Evolutionary conservation across 2,797 vertebrate species (phyloP).

Genomic region (Oreortyx pictus): DNA sequence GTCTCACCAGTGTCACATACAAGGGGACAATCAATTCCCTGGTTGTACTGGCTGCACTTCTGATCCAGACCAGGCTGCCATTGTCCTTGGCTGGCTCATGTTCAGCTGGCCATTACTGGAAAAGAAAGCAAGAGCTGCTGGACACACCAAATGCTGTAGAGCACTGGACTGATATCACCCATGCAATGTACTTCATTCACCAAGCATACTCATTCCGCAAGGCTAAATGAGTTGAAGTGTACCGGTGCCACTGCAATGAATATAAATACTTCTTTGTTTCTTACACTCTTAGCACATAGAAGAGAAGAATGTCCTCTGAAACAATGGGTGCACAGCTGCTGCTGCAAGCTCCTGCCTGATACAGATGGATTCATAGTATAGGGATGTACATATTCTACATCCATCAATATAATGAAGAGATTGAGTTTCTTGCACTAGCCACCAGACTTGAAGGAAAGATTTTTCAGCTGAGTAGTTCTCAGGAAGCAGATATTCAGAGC

Average conservation of each 20-base stretch:
- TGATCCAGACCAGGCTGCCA: neutral
- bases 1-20: neutral
- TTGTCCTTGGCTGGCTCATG: neutral
- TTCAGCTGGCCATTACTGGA: neutral
- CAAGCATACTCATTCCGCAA: neutral
- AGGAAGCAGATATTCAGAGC: neutral
- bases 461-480: constrained; percentile 4
- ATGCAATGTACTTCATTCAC: neutral
- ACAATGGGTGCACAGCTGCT: neutral
- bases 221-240: neutral
- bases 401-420: constrained; percentile 15
- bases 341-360: neutral
- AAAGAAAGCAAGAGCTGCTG: neutral
- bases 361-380: neutral
- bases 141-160: neutral
- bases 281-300: neutral
- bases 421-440: constrained; percentile 9
- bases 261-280: neutral
- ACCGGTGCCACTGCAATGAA: neutral
- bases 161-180: neutral
- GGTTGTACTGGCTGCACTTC: neutral
- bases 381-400: neutral
- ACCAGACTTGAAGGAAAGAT: neutral
- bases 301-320: neutral
- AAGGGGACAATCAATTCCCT: neutral